These are phyloP conservation scores for Bellardia bayeri DNA, from an alignment of 2,888 invertebrate species.

Conservation along the genomic window DNA sequence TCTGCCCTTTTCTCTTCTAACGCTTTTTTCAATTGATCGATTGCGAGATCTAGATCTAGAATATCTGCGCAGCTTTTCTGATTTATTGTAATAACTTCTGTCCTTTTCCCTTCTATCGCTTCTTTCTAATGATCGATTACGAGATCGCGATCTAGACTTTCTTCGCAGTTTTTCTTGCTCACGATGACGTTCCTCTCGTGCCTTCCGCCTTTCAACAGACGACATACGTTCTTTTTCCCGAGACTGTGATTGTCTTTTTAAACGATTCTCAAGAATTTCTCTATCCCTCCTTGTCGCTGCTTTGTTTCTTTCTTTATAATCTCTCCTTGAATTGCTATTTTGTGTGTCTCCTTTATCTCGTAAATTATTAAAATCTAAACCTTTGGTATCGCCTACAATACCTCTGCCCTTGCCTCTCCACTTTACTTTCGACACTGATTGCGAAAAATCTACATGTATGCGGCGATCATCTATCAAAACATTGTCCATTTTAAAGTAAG, in stretches of 20 bases:
- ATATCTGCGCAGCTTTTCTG: conserved; percentile 26
- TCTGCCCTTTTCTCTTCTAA: not conserved
- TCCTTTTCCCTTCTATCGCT: not conserved
- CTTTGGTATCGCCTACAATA: conserved; percentile 83
- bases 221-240: conserved; percentile 52
- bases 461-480: conserved; percentile 99
- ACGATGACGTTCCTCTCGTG: conserved; percentile 78
- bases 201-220: conserved; percentile 76
- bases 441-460: conserved; percentile 99
- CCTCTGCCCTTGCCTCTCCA: conserved; percentile 96
- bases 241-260: conserved; percentile 26
- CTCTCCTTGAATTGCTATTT: not conserved
- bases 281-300: conserved; percentile 16
- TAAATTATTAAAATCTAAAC: conserved; percentile 81
- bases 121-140: conserved; percentile 36
- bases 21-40: not conserved
- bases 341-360: conserved; percentile 52
- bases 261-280: not conserved
- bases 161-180: conserved; percentile 63
- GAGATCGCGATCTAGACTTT: conserved; percentile 57
- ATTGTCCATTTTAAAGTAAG: conserved; percentile 99
- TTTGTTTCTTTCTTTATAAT: conserved; percentile 14
- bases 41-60: conserved; percentile 45
- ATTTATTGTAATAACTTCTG: not conserved
- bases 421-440: conserved; percentile 97